These are phyloP conservation scores for Esox lucius DNA, from an alignment of 2,797 vertebrate species.

Conservation along the genomic window DNA sequence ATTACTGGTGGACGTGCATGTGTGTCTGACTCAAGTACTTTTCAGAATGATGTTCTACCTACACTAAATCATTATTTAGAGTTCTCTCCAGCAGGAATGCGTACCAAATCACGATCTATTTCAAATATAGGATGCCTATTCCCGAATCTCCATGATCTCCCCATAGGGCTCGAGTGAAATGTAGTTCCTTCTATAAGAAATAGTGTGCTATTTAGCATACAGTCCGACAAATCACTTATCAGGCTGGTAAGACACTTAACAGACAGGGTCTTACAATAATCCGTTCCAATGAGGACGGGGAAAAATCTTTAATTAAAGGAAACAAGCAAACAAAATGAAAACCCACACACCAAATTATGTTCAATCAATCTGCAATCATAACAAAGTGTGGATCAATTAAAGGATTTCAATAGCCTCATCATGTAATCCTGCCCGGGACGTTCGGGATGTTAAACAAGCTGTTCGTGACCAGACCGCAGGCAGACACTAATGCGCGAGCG, in stretches of 20 bases:
- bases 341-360: constrained; percentile 60
- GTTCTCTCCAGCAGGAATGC: neutral
- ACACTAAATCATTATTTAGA: neutral
- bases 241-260: constrained; percentile 22
- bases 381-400: constrained; percentile 68
- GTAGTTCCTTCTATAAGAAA: neutral
- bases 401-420: constrained; percentile 57
- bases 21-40: neutral
- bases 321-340: constrained; percentile 64
- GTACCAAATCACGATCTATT: neutral
- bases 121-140: neutral
- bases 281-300: constrained; percentile 35
- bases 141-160: neutral
- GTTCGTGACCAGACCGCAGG: neutral
- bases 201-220: constrained; percentile 48
- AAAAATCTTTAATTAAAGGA: constrained; percentile 64
- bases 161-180: neutral
- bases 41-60: neutral
- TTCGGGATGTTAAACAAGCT: constrained; percentile 1
- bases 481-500: neutral
- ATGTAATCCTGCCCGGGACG: constrained; percentile 41
- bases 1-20: neutral
- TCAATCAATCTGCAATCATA: constrained; percentile 67
- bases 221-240: constrained; percentile 59
- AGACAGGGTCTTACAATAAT: constrained; percentile 47